phyloP scores from a whole-genome alignment of 30 jellyfish, hydroid and myxozoan species.

The Nemopilema nomurai region DNA sequence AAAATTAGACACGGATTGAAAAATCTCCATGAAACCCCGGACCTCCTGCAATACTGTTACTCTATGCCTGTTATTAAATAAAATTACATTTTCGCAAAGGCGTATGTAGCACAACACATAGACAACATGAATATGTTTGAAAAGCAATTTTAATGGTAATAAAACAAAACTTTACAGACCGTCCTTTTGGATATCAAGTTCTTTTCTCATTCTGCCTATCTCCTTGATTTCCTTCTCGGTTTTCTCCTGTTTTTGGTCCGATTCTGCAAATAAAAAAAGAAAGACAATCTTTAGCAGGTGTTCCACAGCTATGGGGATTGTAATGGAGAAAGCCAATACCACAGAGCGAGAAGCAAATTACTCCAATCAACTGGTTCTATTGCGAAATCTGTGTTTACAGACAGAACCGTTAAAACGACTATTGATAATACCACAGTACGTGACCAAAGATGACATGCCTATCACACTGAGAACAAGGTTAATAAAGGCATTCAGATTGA shows the following conservation, averaged over 20 bases:
- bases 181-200: constrained; percentile 63
- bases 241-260: constrained; percentile 55
- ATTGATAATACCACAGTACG: too few species aligned
- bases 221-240: constrained; percentile 73
- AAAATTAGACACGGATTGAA: too few species aligned
- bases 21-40: too few species aligned
- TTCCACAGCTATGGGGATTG: neutral
- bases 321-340: neutral
- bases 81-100: too few species aligned
- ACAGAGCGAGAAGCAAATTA: neutral
- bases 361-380: neutral
- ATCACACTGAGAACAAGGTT: too few species aligned
- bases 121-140: too few species aligned
- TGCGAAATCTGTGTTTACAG: neutral
- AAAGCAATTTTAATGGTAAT: neutral
- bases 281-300: constrained; percentile 8
- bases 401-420: neutral
- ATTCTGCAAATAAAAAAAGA: constrained; percentile 30
- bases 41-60: too few species aligned
- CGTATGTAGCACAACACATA: too few species aligned
- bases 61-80: too few species aligned
- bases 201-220: constrained; percentile 30
- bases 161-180: constrained; percentile 45
- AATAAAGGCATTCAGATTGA: too few species aligned
- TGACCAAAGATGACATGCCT: too few species aligned